A percentile compares a stretch with the other conserved stretches of the same genome.
phyloP scores from a whole-genome alignment of 2,113 vertebrate species.

The Sinocyclocheilus anophthalmus region DNA sequence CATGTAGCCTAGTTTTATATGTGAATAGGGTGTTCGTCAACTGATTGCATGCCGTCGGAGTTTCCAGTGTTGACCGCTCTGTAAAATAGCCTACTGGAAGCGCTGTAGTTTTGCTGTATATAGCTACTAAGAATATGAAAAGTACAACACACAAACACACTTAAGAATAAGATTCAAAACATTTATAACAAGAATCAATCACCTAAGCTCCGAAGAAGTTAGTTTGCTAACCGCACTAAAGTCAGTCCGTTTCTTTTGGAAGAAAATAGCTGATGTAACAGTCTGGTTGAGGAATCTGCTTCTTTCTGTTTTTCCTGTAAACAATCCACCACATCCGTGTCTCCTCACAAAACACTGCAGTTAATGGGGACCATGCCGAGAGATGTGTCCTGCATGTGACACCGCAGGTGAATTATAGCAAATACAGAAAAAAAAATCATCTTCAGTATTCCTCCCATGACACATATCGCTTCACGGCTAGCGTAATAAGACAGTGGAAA shows the following conservation, averaged over 20 bases:
- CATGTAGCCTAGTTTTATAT: no score
- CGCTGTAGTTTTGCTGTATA: no score
- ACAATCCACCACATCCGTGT: conserved; percentile 30
- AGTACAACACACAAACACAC: no score
- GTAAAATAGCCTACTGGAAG: no score
- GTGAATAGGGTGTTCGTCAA: no score
- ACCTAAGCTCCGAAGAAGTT: background rate
- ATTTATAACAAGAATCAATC: background rate
- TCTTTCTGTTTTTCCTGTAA: conserved; percentile 29
- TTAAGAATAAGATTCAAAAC: background rate
- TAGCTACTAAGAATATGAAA: no score
- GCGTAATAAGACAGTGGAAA: conserved; percentile 60
- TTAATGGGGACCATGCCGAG: conserved; percentile 32
- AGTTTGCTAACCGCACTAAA: background rate
- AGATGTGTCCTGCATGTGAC: background rate
- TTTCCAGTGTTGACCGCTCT: no score
- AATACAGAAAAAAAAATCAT: conserved; percentile 15
- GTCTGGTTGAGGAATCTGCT: conserved; percentile 22
- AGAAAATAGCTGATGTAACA: conserved; percentile 36
- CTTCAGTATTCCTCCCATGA: conserved; percentile 53
- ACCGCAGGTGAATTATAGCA: conserved; percentile 33
- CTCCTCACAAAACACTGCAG: conserved; percentile 37
- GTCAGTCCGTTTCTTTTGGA: background rate
- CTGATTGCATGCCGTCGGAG: no score
- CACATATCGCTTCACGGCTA: conserved; percentile 51